Base-by-base conservation (phyloP, 30 jellyfish, hydroid and myxozoan genomes). In the Aurelia aurita region DNA sequence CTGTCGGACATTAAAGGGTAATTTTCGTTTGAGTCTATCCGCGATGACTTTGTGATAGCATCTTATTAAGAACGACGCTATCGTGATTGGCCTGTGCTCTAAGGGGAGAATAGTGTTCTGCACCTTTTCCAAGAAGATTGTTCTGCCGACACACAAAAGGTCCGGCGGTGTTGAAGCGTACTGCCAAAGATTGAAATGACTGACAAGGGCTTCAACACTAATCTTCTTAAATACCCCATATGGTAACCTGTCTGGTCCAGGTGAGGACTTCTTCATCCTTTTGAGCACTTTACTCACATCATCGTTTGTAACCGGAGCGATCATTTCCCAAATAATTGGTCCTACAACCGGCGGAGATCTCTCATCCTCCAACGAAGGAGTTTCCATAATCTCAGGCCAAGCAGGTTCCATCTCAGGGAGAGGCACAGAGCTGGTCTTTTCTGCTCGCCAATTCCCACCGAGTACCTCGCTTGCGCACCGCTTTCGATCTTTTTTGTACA, bases 31-130 rank as follows among this genome's bases (percentile, higher is more conserved):
- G 7, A 72, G 84, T 72, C 71, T 44, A 39, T 47, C 47, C 8
- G 69, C 71, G 11, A 72, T 1, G 10, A 72, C 20, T 47, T 47
- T 72, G 53, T 72, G 84, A 26, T 20, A 72, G 35, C 29, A 20
- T 15, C 84, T 27, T 2, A 72, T 47, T 15, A 72, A 3, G 23
- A 43, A 72, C 0, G 84, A 72, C 18, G 69, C 43, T 18, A 72
- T 47, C 58, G 28, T 72, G 69, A 72, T 72, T 47, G 84, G 84
- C 16, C 84, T 31, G 44, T 72, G 84, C 20, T 39, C n/a, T 16
- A 72, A 68, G 23, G 84, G 70, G 23, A 5, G 46, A 15, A 25
- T 6, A 13, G 84, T 43, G 18, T 51, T 51, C n/a, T 3, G 7
- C 20, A 26, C 34, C 84, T 72, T 72, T 28, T 44, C 65, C 20